Percentiles rank a stretch among this genome's conserved stretches.
phyloP scores from a whole-genome alignment of 2,797 vertebrate species.

The Cynodonichthys magdalenae region DNA sequence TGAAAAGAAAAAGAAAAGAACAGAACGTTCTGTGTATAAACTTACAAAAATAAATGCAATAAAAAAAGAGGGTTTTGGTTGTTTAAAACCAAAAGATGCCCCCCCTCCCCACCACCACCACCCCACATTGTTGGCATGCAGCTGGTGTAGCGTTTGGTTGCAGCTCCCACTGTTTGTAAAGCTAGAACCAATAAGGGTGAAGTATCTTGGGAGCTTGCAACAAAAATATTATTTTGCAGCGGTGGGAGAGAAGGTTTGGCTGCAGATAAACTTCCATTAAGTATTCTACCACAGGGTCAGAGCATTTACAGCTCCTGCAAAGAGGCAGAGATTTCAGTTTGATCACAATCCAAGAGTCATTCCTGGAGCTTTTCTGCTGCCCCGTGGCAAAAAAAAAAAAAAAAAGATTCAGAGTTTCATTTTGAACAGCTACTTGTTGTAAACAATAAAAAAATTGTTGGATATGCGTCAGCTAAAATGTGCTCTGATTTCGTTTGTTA shows the following conservation, averaged over 20 bases:
- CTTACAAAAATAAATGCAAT: constrained; percentile 55
- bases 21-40: constrained; percentile 1
- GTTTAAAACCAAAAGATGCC: constrained; percentile 51
- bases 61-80: constrained; percentile 22
- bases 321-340: constrained; percentile 65
- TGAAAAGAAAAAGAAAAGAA: constrained; percentile 33
- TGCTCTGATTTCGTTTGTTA: no score
- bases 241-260: constrained; percentile 47
- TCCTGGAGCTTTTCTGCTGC: constrained; percentile 60
- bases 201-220: constrained; percentile 63
- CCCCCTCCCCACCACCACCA: no score
- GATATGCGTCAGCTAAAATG: neutral
- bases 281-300: constrained; percentile 65
- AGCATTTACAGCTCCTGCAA: constrained; percentile 52
- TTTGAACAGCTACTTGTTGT: constrained; percentile 37
- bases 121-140: constrained; percentile 72
- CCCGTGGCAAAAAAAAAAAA: constrained; percentile 35
- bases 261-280: constrained; percentile 68
- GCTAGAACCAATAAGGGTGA: constrained; percentile 72
- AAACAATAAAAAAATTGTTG: constrained; percentile 42
- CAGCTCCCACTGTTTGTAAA: constrained; percentile 59
- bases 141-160: constrained; percentile 45
- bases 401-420: constrained; percentile 56
- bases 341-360: constrained; percentile 57
- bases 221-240: constrained; percentile 45